Conservation (phyloP, 2,113 vertebrate species). For the Myrmecobius fasciatus region DNA sequence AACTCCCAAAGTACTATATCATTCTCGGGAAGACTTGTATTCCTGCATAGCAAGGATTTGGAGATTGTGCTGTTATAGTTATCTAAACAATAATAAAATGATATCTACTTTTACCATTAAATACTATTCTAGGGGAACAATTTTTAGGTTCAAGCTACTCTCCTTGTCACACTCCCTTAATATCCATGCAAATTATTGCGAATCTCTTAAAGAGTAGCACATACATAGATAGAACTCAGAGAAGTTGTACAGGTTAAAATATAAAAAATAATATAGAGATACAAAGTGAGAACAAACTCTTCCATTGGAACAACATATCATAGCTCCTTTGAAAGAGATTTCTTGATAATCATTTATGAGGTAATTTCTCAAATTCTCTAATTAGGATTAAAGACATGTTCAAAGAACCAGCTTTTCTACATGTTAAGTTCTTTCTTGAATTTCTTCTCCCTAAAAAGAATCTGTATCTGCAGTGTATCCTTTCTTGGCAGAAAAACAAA, state of each 20-base stretch:
- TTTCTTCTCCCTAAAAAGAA: not conserved
- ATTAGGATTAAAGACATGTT: too few species aligned
- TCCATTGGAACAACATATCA: not conserved
- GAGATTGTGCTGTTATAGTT: not conserved
- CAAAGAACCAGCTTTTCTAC: not conserved
- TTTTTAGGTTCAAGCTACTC: not conserved
- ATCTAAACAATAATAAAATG: not conserved
- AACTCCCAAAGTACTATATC: not conserved
- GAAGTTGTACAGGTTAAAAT: not conserved
- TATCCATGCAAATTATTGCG: not conserved
- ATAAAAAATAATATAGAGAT: not conserved
- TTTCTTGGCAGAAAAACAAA: not conserved
- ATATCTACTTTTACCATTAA: not conserved
- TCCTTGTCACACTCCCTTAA: not conserved
- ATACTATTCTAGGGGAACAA: not conserved
- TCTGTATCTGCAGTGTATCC: not conserved
- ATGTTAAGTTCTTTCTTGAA: not conserved
- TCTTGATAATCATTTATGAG: not conserved
- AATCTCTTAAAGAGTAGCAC: not conserved
- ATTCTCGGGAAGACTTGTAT: not conserved
- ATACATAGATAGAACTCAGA: not conserved
- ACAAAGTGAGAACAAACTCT: not conserved
- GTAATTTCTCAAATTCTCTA: not conserved
- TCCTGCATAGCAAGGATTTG: not conserved
- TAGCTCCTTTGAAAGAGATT: not conserved